Evolutionary conservation across 2,113 vertebrate species (phyloP), one percentile per base, ranked within the genome.

Genomic region (Tauraco erythrolophus): DNA sequence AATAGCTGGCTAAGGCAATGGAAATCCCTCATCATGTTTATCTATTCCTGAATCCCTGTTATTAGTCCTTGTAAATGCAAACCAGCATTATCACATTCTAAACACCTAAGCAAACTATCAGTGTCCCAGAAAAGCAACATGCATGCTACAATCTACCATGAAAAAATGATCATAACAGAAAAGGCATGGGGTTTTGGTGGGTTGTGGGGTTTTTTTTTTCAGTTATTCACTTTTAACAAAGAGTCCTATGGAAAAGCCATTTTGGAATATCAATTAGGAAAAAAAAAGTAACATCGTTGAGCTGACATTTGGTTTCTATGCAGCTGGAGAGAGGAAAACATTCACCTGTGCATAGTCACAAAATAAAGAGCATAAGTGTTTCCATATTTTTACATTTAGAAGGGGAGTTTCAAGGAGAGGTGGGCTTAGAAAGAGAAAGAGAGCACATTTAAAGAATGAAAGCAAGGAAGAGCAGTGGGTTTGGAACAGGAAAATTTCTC

Each of bases 1-100:
- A 95, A 79, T 90, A 93, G 90, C 78, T 98, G 94, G 88, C 88
- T 78, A 70, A 83, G 46, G 48, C 12, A 1, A 76, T 97, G 96
- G 96, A 98, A 98, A 97, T 94, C 76, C 57, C 48, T 84, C 1
- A 3, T 96, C 84, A 92, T 78, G 50, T 94, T 94, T 95, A 96
- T 94, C 86, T 97, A 9, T 94, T 98, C 78, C 78, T 77, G 74
- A 56, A 92, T 89, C 84, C 45, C 58, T 80, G 30, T 54, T 94
- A 94, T 61, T 93, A 95, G n/a, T 54, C 43, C 39, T 56, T 93
- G 60, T 74, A 96, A 96, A 97, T 41, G 70, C 61, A 96, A 87
- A 83, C 80, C 87, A 97, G 80, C 70, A 82, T 95, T 93, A 92
- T 92, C 93, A 75, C 88, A 50, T 51, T 81, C 51, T 93, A 65